phyloP scores from a whole-genome alignment of 2,888 invertebrate species.

The Achlya flavicornis region DNA sequence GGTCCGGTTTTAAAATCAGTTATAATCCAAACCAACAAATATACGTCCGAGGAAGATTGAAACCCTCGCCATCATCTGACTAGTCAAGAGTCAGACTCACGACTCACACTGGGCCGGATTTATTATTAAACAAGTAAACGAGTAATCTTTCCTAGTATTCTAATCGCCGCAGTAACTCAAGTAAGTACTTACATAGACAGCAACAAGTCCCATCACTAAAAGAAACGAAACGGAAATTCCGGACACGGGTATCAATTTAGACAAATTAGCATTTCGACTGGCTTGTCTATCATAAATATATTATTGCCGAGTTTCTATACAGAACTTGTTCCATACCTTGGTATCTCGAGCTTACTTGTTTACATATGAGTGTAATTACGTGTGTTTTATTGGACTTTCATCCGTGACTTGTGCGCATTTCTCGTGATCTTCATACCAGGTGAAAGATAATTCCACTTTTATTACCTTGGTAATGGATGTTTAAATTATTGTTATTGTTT shows the following conservation, averaged over 20 bases:
- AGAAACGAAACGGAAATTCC: background rate
- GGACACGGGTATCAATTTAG: background rate
- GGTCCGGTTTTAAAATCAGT: too few species aligned
- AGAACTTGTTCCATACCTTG: slow-evolving; percentile 17
- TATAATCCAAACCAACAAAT: too few species aligned
- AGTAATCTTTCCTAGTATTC: background rate
- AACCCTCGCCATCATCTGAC: too few species aligned
- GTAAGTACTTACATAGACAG: background rate
- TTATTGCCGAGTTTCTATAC: slow-evolving; percentile 3
- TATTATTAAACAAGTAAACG: too few species aligned
- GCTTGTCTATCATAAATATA: background rate
- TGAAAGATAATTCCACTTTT: slow-evolving; percentile 10
- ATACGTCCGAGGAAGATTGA: too few species aligned
- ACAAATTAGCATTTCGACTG: background rate
- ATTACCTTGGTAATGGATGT: slow-evolving; percentile 2
- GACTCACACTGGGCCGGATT: too few species aligned
- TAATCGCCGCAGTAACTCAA: background rate
- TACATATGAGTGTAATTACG: slow-evolving; percentile 16
- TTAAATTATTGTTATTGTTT: slow-evolving; percentile 6
- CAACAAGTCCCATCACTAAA: background rate
- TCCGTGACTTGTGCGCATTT: slow-evolving; percentile 17
- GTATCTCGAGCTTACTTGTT: slow-evolving; percentile 19
- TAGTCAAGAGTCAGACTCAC: too few species aligned
- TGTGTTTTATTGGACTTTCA: slow-evolving; percentile 18
- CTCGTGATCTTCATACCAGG: slow-evolving; percentile 14